Evolutionary conservation across 2,113 vertebrate species (phyloP), one percentile per base, ranked within the genome.

Genomic region (Zosterops japonicus): DNA sequence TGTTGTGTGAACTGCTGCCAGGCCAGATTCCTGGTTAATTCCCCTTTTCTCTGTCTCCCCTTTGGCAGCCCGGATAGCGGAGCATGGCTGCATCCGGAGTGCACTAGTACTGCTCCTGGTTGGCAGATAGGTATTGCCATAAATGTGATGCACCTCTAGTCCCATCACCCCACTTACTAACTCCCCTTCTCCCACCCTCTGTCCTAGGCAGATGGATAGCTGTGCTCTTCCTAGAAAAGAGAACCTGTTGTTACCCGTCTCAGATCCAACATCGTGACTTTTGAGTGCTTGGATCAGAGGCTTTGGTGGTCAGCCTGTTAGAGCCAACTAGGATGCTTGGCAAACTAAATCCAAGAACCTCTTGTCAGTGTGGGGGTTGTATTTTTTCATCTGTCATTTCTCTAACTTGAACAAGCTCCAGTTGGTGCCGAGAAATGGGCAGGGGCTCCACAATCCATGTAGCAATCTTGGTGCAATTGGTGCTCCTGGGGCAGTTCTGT

Each of bases 11-110:
- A 91, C 61, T 92, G 57, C 90, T 91, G 76, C 92, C 84, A 81
- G 93, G 83, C 53, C 86, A 56, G 95, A 96, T 94, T 97, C 97
- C 97, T 98, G 95, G 96, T 97, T 98, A 98, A 98, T 98, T 96
- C 96, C 97, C 97, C 97, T 98, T 98, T 98, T 98, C 97, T 98
- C 98, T 98, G 97, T 98, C 97, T 98, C 98, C 98, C 98, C 97
- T 98, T 98, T 94, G 98, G 98, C 98, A 98, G 98, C 98, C 98
- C 91, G 97, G 98, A 98, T 98, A 98, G 97, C 83, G 97, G 98
- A 98, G 96, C 96, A 97, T 97, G 97, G 97, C 97, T 98, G 98
- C 98, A 97, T 97, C 95, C 88, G 97, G 97, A 98, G 97, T 96
- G 96, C 97, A 96, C 97, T 98, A 98, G 95, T 97, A 96, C 97